These are phyloP conservation scores for Cyphotilapia sp. DNA, from an alignment of 2,113 vertebrate genomes.

Conservation along the genomic window DNA sequence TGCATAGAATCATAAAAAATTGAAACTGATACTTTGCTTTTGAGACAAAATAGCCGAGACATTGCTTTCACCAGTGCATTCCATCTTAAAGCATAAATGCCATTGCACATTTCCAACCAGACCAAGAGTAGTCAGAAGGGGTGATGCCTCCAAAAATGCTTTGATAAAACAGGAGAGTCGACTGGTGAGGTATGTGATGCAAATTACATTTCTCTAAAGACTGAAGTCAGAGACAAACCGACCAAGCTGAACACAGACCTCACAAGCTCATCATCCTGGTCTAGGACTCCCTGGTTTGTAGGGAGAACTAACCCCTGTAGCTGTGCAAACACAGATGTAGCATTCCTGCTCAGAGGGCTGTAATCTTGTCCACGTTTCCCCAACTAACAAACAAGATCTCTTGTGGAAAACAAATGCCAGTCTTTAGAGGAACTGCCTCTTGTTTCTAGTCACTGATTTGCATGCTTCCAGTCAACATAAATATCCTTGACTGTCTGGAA, in stretches of 20 bases:
- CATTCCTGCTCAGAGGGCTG: constrained; percentile 23
- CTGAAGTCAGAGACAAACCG: constrained; percentile 49
- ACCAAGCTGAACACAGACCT: constrained; percentile 57
- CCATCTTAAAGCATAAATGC: constrained; percentile 41
- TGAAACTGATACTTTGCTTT: constrained; percentile 46
- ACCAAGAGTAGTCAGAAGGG: constrained; percentile 16
- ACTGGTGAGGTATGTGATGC: constrained; percentile 55
- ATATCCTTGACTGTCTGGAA: neutral
- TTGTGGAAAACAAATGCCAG: constrained; percentile 7
- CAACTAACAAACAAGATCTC: constrained; percentile 11
- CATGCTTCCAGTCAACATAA: constrained; percentile 3
- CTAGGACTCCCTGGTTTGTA: constrained; percentile 17
- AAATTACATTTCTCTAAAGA: constrained; percentile 64
- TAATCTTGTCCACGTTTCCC: constrained; percentile 3
- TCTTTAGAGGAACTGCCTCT: constrained; percentile 18
- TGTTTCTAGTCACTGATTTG: constrained; percentile 9
- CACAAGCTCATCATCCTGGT: constrained; percentile 49
- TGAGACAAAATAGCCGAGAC: constrained; percentile 39
- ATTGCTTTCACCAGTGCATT: constrained; percentile 11
- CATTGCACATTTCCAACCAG: constrained; percentile 12
- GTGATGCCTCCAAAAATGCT: constrained; percentile 40
- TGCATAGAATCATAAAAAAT: constrained; percentile 25
- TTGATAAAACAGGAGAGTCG: constrained; percentile 45
- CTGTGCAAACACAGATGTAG: constrained; percentile 41
- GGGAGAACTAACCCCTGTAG: constrained; percentile 21